These are phyloP conservation scores for Ricordea florida DNA, from an alignment of 92 coral and sea anemone species.

Conservation along the genomic window DNA sequence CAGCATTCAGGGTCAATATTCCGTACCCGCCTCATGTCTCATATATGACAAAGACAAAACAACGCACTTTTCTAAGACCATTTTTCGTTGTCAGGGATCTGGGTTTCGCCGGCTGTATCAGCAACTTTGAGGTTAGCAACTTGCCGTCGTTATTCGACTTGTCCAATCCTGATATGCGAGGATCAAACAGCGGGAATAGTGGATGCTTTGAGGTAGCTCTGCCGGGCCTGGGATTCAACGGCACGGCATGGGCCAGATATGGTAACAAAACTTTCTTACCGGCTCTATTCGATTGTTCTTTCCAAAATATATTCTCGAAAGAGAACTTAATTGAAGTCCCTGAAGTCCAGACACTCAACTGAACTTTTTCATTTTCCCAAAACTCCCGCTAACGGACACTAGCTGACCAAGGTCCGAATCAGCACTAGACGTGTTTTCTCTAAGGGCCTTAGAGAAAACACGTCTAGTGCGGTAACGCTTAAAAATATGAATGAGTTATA, in stretches of 20 bases:
- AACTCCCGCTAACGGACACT: neutral
- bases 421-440: neutral
- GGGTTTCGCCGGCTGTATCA: conserved; percentile 74
- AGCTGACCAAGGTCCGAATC: neutral
- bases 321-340: neutral
- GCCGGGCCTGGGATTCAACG: conserved; percentile 77
- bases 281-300: neutral
- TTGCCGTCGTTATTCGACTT: conserved; percentile 37
- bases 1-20: no score
- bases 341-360: neutral
- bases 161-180: conserved; percentile 25
- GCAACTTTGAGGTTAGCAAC: conserved; percentile 40
- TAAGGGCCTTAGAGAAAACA: neutral
- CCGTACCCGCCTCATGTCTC: no score
- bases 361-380: neutral
- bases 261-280: conserved; percentile 27
- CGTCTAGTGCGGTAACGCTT: neutral
- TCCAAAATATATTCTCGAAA: neutral
- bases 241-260: conserved; percentile 77
- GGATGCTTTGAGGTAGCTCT: conserved; percentile 47
- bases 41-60: no score
- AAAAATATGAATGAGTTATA: neutral
- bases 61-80: no score
- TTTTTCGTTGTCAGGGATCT: no score
- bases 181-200: conserved; percentile 31